Percentiles rank a stretch among this genome's conserved stretches.
These are phyloP conservation scores for Priocnemis perturbator DNA, from an alignment of 2,888 invertebrate genomes.

Conservation along the genomic window DNA sequence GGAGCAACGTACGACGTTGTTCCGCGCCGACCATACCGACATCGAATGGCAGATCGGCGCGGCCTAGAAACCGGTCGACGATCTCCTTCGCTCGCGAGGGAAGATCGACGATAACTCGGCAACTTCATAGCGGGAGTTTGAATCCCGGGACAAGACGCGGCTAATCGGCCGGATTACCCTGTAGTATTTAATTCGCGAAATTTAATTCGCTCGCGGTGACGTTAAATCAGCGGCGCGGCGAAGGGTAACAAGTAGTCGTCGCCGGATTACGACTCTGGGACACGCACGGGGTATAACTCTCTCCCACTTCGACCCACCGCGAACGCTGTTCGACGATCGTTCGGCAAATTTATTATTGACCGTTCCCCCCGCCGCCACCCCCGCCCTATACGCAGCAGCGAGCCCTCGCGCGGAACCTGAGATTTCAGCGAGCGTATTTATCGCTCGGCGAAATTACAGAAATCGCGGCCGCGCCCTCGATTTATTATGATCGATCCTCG, in stretches of 20 bases:
- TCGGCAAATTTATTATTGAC: constrained; percentile 49
- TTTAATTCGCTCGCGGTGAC: constrained; percentile 69
- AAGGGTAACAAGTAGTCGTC: constrained; percentile 73
- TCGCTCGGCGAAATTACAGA: too few species aligned
- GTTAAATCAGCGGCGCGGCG: constrained; percentile 72
- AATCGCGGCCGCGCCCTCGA: too few species aligned
- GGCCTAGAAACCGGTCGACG: constrained; percentile 9
- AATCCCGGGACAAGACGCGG: constrained; percentile 19
- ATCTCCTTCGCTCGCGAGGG: constrained; percentile 3
- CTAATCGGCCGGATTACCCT: constrained; percentile 39
- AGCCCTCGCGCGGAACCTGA: constrained; percentile 14
- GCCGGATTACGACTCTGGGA: constrained; percentile 70
- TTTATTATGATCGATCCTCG: too few species aligned
- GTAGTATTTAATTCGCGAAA: constrained; percentile 51
- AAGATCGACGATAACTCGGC: constrained; percentile 3
- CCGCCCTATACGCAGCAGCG: background rate
- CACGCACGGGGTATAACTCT: constrained; percentile 71
- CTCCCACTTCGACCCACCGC: constrained; percentile 46
- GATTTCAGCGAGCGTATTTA: too few species aligned
- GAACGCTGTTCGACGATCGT: constrained; percentile 49
- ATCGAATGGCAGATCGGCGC: constrained; percentile 2
- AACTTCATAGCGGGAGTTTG: background rate
- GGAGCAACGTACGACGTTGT: constrained; percentile 1
- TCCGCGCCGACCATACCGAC: background rate
- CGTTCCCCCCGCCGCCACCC: constrained; percentile 20